Base-by-base conservation (phyloP, 2,113 vertebrate species). In the Oncorhynchus tshawytscha region DNA sequence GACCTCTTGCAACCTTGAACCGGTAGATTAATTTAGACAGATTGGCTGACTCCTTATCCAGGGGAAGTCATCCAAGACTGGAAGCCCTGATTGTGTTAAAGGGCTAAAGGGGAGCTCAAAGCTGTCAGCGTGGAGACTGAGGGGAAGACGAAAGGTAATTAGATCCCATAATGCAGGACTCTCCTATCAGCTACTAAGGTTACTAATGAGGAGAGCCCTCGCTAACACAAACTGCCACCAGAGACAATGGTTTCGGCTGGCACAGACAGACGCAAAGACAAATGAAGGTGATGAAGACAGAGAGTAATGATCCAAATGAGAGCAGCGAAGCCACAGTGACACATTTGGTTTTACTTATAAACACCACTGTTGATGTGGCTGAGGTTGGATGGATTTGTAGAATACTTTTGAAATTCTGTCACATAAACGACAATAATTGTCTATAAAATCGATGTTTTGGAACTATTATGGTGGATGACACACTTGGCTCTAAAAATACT, bases 1-100 rank as follows among this genome's bases (percentile, higher is more conserved):
- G 24, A 34, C n/a, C 31, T 8, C 22, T 51, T 34, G 59, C 34
- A 45, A 48, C 60, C 59, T 74, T 24, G 34, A 65, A 48, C 72
- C 11, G 29, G 31, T 48, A 20, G 31, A 65, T 48, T 74, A 48
- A 74, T 49, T 24, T 59, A 65, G 72, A 16, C 72, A 25, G 59
- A 16, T 51, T 64, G n/a, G 31, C 60, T 9, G 20, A 6, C 29
- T 73, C 49, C 49, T 60, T 72, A 64, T 64, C 31, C 71, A 22
- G 59, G 27, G 29, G 9, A 64, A 62, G 59, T 64, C 71, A 73
- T 57, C 71, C 54, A 64, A 60, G 57, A 31, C 71, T 34, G 29
- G 15, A 73, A 54, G 31, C 4, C 27, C 71, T 22, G 15, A 64
- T 73, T 73, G 25, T 39, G 59, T 73, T 73, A 64, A 62, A 64